Conservation (phyloP, 2,113 vertebrate genomes). For the Cebidichthys violaceus region DNA sequence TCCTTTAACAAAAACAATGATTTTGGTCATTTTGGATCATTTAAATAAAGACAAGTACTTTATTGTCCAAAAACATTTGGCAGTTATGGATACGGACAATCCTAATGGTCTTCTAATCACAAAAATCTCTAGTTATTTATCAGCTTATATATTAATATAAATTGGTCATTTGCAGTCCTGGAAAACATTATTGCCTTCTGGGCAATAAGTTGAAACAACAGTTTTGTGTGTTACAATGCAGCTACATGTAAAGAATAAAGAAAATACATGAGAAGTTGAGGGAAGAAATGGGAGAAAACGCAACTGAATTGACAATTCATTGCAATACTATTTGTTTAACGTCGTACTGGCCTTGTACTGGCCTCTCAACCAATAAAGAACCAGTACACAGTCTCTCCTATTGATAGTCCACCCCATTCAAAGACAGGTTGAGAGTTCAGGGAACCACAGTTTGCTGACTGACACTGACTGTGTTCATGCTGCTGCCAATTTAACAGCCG, state of each 20-base stretch:
- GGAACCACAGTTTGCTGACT: neutral
- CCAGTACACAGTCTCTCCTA: neutral
- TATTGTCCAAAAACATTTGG: neutral
- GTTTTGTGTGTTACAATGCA: neutral
- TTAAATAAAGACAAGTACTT: neutral
- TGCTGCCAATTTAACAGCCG: neutral
- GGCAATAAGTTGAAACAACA: neutral
- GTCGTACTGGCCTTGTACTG: neutral
- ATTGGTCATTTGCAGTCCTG: neutral
- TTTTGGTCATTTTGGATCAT: neutral
- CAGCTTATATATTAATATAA: neutral
- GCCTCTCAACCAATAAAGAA: neutral
- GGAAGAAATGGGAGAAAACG: constrained; percentile 1
- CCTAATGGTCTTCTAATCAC: neutral
- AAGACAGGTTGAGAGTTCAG: neutral
- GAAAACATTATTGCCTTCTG: neutral
- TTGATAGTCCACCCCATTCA: neutral
- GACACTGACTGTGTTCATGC: neutral
- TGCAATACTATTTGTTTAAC: neutral
- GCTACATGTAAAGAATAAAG: neutral
- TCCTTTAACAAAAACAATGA: neutral
- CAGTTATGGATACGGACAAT: neutral
- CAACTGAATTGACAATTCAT: constrained; percentile 12
- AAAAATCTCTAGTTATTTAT: neutral
- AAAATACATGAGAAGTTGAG: constrained; percentile 27